Conservation (phyloP, 2,797 vertebrate species). For the Helostoma temminkii region DNA sequence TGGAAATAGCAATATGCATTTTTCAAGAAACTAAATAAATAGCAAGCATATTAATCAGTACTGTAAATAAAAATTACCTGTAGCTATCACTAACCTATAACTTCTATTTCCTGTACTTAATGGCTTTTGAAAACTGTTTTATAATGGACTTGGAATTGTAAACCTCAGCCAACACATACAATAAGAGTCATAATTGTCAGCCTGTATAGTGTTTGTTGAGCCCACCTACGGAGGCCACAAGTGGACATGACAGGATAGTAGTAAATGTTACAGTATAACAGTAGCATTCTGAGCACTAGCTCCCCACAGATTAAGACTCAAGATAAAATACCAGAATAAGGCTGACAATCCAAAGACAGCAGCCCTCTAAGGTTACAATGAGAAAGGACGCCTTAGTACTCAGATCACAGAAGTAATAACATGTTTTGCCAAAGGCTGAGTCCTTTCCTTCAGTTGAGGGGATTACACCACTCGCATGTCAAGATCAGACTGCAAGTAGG, state of each 20-base stretch:
- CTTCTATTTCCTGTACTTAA: too few species aligned
- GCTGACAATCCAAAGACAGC: slow-evolving; percentile 36
- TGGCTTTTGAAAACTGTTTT: too few species aligned
- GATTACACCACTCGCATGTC: slow-evolving; percentile 39
- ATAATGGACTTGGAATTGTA: too few species aligned
- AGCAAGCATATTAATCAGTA: too few species aligned
- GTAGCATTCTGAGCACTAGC: background rate
- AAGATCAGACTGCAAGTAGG: slow-evolving; percentile 47
- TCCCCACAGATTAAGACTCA: slow-evolving; percentile 18
- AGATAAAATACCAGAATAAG: slow-evolving; percentile 31
- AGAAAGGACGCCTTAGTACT: slow-evolving; percentile 15
- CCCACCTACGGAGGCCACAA: too few species aligned
- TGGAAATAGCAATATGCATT: too few species aligned
- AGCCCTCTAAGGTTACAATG: slow-evolving; percentile 41
- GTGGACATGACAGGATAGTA: background rate
- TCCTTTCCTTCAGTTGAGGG: slow-evolving; percentile 7
- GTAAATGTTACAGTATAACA: background rate
- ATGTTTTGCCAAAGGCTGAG: slow-evolving; percentile 34
- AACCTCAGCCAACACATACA: too few species aligned
- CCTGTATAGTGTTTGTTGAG: background rate
- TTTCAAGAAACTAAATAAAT: too few species aligned
- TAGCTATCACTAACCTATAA: too few species aligned
- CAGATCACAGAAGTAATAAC: slow-evolving; percentile 47
- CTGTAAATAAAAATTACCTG: background rate
- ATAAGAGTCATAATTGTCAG: background rate